phyloP scores from a whole-genome alignment of 30 jellyfish, hydroid and myxozoan species.

The Hydractinia echinata region DNA sequence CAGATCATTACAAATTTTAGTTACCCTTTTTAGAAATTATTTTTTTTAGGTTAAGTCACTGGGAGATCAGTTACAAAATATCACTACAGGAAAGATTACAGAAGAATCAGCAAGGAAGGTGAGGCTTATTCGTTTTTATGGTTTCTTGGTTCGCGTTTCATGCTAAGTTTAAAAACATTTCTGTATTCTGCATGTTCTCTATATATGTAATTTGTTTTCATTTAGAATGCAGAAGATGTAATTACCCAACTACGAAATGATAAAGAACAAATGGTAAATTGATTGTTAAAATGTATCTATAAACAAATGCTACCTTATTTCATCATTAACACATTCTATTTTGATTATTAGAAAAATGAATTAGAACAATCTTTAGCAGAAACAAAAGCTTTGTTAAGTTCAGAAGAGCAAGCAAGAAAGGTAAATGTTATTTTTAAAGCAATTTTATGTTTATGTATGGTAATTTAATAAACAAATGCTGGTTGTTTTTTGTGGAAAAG shows the following conservation, averaged over 20 bases:
- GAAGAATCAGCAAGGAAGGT: conserved; percentile 92
- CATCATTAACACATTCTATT: too few relatives aligned
- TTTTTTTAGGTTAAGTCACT: conserved; percentile 36
- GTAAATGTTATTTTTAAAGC: conserved; percentile 20
- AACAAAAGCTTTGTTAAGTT: conserved; percentile 22
- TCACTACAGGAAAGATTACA: conserved; percentile 56
- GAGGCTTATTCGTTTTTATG: background rate
- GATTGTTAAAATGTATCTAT: background rate
- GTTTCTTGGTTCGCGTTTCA: background rate
- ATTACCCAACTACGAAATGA: conserved; percentile 40
- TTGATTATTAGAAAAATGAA: conserved; percentile 34
- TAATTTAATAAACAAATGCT: too few relatives aligned
- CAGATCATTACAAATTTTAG: too few relatives aligned
- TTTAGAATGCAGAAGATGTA: conserved; percentile 62
- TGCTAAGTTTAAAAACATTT: too few relatives aligned
- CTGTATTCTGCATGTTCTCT: too few relatives aligned
- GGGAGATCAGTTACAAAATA: conserved; percentile 54
- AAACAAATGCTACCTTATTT: background rate
- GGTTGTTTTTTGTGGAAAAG: too few relatives aligned
- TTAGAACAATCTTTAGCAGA: conserved; percentile 34
- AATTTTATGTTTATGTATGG: background rate
- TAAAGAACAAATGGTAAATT: conserved; percentile 41
- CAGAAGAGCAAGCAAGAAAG: conserved; percentile 40
- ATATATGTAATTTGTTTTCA: background rate
- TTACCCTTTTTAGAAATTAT: background rate